These are phyloP conservation scores for Cephus cinctus DNA, from an alignment of 1,140 invertebrate species.

Conservation along the genomic window DNA sequence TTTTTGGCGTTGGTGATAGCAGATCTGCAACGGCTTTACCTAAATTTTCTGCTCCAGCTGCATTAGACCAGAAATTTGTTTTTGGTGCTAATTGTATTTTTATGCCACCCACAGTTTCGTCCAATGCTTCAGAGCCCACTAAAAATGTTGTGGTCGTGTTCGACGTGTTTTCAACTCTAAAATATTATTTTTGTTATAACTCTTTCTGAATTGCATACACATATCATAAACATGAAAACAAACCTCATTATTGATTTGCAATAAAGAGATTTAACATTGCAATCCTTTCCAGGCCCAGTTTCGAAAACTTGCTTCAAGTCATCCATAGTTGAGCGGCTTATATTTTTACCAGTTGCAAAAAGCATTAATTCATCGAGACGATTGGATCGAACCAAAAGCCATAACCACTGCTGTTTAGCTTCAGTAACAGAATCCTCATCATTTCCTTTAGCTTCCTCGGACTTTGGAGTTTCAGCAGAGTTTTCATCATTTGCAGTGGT, in stretches of 20 bases:
- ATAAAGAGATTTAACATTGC: constrained; percentile 52
- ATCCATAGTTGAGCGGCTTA: constrained; percentile 40
- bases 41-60: constrained; percentile 44
- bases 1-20: constrained; percentile 35
- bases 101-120: constrained; percentile 47
- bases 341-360: constrained; percentile 49
- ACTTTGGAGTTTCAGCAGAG: not conserved
- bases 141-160: constrained; percentile 46
- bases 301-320: constrained; percentile 43
- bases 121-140: constrained; percentile 47
- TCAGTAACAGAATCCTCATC: not conserved
- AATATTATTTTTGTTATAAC: too few relatives aligned
- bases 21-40: constrained; percentile 40
- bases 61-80: constrained; percentile 50
- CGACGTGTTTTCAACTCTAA: constrained; percentile 31
- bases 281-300: constrained; percentile 43
- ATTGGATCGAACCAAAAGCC: constrained; percentile 47
- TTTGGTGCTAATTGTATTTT: constrained; percentile 50
- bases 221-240: constrained; percentile 10
- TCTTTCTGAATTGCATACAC: too few relatives aligned
- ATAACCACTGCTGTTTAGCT: constrained; percentile 39
- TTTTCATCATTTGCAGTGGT: not conserved
- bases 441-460: not conserved
- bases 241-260: constrained; percentile 50
- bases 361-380: constrained; percentile 49